These are phyloP conservation scores for Mylabris phalerata DNA, from an alignment of 1,140 invertebrate species.

Conservation along the genomic window DNA sequence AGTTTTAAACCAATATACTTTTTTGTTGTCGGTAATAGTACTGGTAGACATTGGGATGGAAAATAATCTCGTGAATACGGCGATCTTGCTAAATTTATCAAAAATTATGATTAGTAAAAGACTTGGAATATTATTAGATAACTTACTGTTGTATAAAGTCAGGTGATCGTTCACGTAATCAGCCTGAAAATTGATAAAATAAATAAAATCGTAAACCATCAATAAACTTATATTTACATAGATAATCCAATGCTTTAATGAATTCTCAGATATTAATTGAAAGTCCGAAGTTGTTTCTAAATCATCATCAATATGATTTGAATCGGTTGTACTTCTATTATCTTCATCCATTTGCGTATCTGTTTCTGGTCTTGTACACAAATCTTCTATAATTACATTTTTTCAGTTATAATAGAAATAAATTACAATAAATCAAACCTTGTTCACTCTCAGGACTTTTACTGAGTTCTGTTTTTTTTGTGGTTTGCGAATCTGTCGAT, in stretches of 20 bases:
- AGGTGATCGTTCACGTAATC: too few relatives aligned
- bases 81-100: too few relatives aligned
- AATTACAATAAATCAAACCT: not conserved
- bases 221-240: constrained; percentile 30
- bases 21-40: constrained; percentile 24
- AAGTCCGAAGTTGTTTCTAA: not conserved
- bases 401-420: too few relatives aligned
- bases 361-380: not conserved
- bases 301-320: constrained; percentile 8
- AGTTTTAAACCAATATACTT: constrained; percentile 24
- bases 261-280: constrained; percentile 23
- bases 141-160: too few relatives aligned
- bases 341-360: constrained; percentile 2
- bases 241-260: constrained; percentile 25
- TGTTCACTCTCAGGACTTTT: constrained; percentile 6
- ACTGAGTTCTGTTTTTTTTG: not conserved
- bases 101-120: too few relatives aligned
- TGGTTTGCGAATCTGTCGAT: constrained; percentile 2
- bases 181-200: too few relatives aligned
- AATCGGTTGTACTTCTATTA: constrained; percentile 3
- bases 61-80: constrained; percentile 3
- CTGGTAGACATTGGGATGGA: constrained; percentile 26
- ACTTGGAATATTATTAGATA: too few relatives aligned
- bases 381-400: not conserved
- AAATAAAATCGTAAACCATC: too few relatives aligned